Evolutionary conservation across 2,113 vertebrate species (phyloP).

Genomic region (Nematolebias whitei): DNA sequence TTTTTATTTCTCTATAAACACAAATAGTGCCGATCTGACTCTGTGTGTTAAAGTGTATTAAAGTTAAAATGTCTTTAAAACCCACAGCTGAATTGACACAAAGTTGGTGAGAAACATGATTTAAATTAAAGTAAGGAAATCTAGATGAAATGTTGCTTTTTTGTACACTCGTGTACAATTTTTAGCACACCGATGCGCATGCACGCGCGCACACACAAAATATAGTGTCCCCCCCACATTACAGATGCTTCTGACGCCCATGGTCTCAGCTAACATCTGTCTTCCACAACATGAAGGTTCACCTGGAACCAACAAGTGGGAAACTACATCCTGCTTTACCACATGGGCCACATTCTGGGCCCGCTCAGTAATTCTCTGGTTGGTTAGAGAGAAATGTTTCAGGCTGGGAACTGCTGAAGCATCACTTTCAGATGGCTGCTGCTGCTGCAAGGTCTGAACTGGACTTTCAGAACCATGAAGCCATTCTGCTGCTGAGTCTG

Average conservation of each 20-base stretch:
- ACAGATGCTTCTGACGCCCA: not conserved
- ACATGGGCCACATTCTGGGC: constrained; percentile 7
- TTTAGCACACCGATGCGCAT: too few species aligned
- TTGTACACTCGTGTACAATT: too few species aligned
- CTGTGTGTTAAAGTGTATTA: too few species aligned
- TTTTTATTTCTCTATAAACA: too few species aligned
- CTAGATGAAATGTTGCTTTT: too few species aligned
- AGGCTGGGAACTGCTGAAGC: constrained; percentile 51
- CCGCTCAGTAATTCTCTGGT: constrained; percentile 32
- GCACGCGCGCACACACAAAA: too few species aligned
- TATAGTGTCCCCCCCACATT: too few species aligned
- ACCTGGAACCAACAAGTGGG: constrained; percentile 1
- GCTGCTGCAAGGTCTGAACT: constrained; percentile 41
- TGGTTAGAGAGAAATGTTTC: constrained; percentile 50
- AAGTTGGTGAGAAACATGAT: too few species aligned
- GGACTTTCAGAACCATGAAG: constrained; percentile 75
- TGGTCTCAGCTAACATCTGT: not conserved
- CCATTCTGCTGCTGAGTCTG: constrained; percentile 66
- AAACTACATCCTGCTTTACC: constrained; percentile 4
- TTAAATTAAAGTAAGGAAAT: too few species aligned
- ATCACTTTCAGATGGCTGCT: constrained; percentile 60
- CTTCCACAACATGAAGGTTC: not conserved
- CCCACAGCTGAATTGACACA: too few species aligned
- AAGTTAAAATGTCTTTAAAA: too few species aligned
- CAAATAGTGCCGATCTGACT: too few species aligned